Evolutionary conservation across 2,888 invertebrate genomes (phyloP), one percentile per base, ranked within the genome.

Genomic region (Drosophila merina): DNA sequence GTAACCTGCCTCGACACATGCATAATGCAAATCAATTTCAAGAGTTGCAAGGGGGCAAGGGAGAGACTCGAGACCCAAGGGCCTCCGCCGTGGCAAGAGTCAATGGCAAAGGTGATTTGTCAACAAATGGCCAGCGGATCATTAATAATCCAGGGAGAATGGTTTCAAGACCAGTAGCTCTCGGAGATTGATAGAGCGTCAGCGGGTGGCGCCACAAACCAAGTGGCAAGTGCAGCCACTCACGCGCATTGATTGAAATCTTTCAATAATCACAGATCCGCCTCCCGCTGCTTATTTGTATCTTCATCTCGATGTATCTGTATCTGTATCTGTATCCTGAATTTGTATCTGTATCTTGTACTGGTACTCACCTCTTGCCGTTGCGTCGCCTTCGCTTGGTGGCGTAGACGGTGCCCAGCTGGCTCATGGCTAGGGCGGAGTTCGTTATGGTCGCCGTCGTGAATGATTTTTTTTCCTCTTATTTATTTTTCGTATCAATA

Each of bases 391-490:
- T 94, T 91, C 98, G 93, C 93, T 98, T 98, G 88, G 98, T 98
- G 88, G 98, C 98, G 93, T 98, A 98, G 90, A 98, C 98, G 89
- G 98, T 98, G 84, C 97, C 97, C 89, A 98, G 95, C 92, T 97
- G 97, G 93, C 96, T 97, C 95, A 96, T 95, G 89, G 93, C 93
- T 88, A 91, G 88, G 89, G 91, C 91, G 89, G 90, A 90, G 84
- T 91, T 91, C 85, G 91, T 90, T 84, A 90, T 88, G 88, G 91
- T 90, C 86, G 91, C 91, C 91, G 91, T 91, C 79, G 88, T 91
- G 91, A 88, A 82, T 80, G 76, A 60, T 76, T 88, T 82, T 71
- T 57, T 31, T 38, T 67, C 67, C 49, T 57, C 57, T 45, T 49
- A 66, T 57, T 57, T 52, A 66, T 57, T 57, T 52, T 57, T 57